Evolutionary conservation across 2,797 vertebrate species (phyloP).

Genomic region (Pitangus sulphuratus): DNA sequence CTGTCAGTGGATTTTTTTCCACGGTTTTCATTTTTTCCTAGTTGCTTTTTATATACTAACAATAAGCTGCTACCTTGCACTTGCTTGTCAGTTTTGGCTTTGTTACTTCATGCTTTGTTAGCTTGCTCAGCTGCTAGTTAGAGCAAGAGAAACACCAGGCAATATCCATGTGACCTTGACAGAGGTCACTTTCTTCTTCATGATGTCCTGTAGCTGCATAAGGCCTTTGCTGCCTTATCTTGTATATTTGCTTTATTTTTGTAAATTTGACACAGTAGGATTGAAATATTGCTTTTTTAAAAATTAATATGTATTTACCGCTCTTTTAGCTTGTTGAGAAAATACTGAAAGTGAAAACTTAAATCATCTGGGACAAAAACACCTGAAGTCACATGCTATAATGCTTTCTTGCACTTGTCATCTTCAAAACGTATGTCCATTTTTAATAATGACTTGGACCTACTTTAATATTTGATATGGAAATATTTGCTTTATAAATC

Average conservation of each 20-base stretch:
- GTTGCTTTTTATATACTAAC: not conserved
- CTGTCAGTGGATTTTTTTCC: not conserved
- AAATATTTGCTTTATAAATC: not conserved
- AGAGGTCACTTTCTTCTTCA: conserved; percentile 11
- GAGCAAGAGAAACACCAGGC: not conserved
- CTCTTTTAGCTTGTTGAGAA: not conserved
- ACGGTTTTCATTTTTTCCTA: not conserved
- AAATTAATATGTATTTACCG: not conserved
- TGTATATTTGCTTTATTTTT: conserved; percentile 8
- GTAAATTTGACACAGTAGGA: not conserved
- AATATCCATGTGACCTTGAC: conserved; percentile 18
- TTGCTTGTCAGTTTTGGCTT: not conserved
- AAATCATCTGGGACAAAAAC: not conserved
- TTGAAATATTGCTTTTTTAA: not conserved
- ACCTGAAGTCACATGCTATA: not conserved
- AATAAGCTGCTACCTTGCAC: not conserved
- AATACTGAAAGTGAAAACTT: not conserved
- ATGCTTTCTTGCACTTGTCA: not conserved
- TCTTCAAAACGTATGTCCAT: not conserved
- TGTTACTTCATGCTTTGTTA: not conserved
- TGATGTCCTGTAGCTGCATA: not conserved
- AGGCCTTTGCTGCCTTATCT: not conserved
- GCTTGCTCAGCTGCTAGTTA: not conserved
- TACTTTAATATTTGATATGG: not conserved
- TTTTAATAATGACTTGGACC: not conserved